Percentiles rank a stretch among this genome's conserved stretches.
Evolutionary conservation across 2,888 invertebrate genomes (phyloP).

Genomic region (Chrysotoxum bicinctum): DNA sequence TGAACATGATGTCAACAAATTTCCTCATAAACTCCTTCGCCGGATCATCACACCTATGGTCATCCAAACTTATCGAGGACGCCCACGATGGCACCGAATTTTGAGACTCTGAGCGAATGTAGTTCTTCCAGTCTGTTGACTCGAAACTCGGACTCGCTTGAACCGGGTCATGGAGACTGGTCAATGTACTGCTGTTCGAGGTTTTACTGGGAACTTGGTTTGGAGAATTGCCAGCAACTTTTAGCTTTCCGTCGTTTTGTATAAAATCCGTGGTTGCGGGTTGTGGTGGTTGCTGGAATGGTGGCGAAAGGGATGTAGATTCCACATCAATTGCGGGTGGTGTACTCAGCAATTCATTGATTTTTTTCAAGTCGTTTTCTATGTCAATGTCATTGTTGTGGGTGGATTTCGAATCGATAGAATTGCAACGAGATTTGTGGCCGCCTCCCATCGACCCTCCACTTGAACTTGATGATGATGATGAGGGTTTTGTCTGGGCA

Average conservation of each 20-base stretch:
- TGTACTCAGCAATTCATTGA: conserved; percentile 76
- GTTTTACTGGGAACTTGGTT: conserved; percentile 76
- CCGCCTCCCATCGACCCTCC: conserved; percentile 74
- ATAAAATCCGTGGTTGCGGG: conserved; percentile 75
- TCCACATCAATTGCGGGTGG: conserved; percentile 80
- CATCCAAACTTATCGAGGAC: conserved; percentile 85
- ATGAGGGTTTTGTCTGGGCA: conserved; percentile 73
- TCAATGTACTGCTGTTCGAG: conserved; percentile 83
- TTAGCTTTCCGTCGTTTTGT: conserved; percentile 55
- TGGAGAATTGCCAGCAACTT: conserved; percentile 57
- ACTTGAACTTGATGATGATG: conserved; percentile 75
- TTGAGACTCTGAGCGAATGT: conserved; percentile 83
- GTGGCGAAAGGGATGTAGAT: neutral
- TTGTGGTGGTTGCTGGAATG: conserved; percentile 63
- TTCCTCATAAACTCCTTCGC: conserved; percentile 86
- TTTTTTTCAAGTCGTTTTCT: conserved; percentile 77
- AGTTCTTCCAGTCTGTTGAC: conserved; percentile 82
- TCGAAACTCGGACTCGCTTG: conserved; percentile 84
- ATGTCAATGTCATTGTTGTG: conserved; percentile 79
- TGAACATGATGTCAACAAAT: conserved; percentile 86
- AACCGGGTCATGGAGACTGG: conserved; percentile 83
- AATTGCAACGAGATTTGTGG: conserved; percentile 79
- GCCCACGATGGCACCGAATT: conserved; percentile 86
- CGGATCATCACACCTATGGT: conserved; percentile 84
- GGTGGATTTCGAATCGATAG: conserved; percentile 78